These are phyloP conservation scores for Cybosia mesomella DNA, from an alignment of 2,888 invertebrate species.

Conservation along the genomic window DNA sequence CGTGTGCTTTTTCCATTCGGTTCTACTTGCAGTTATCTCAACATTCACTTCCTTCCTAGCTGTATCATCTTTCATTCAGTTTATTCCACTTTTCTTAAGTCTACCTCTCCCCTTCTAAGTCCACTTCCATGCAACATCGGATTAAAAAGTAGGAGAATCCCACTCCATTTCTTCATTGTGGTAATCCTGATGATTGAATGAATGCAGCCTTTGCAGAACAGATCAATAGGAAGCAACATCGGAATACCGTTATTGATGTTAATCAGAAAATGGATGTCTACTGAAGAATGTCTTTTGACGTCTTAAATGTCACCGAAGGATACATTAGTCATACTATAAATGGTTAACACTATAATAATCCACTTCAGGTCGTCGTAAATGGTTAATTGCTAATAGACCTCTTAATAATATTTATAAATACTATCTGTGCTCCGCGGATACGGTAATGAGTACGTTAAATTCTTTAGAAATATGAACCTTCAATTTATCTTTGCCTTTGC, in stretches of 20 bases:
- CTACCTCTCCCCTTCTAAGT: no score
- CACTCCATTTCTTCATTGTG: no score
- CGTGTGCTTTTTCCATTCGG: no score
- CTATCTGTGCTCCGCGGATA: neutral
- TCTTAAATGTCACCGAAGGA: neutral
- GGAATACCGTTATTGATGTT: neutral
- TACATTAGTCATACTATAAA: neutral
- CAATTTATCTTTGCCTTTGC: neutral
- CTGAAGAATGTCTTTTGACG: neutral
- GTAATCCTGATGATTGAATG: no score
- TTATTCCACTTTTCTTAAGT: no score
- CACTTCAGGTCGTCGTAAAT: neutral
- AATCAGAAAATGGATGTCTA: neutral
- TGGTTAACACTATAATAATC: slow-evolving; percentile 1
- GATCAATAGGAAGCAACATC: no score
- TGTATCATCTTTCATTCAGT: no score
- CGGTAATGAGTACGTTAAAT: neutral
- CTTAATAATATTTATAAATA: neutral
- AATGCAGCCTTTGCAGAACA: no score
- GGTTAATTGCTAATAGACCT: slow-evolving; percentile 4
- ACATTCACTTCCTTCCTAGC: no score
- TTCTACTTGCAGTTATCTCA: no score
- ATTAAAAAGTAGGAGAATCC: no score
- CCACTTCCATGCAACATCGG: no score
- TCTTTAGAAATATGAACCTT: neutral